Conservation (phyloP, 2,113 vertebrate genomes). For the Kryptolebias marmoratus region DNA sequence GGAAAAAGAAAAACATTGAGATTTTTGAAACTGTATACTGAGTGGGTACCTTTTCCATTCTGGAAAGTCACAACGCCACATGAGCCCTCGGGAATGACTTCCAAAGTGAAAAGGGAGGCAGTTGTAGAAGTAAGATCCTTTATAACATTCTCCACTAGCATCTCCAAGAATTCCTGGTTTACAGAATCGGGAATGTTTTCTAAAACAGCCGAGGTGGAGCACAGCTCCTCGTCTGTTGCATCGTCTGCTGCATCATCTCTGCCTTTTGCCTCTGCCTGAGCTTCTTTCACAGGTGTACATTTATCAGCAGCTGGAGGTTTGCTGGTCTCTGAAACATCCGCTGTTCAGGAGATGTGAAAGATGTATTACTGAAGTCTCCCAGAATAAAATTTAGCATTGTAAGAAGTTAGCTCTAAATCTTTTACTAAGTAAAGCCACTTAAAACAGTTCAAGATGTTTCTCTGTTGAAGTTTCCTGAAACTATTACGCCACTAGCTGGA, state of each 20-base stretch:
- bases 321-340: background rate
- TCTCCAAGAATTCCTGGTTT: conserved; percentile 61
- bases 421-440: too few species aligned
- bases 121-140: conserved; percentile 54
- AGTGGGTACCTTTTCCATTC: conserved; percentile 74
- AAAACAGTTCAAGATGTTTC: too few species aligned
- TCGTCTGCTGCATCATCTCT: background rate
- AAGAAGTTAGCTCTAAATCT: too few species aligned
- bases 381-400: too few species aligned
- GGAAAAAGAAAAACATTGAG: too few species aligned
- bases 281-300: background rate
- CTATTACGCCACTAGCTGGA: too few species aligned
- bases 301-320: background rate
- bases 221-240: conserved; percentile 8
- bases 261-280: background rate
- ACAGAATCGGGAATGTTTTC: conserved; percentile 75
- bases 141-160: conserved; percentile 85
- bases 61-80: conserved; percentile 83
- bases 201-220: conserved; percentile 69
- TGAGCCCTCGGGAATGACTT: conserved; percentile 78
- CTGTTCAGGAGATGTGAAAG: conserved; percentile 21
- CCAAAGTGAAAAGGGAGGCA: conserved; percentile 75
- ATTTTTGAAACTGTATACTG: background rate
- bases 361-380: background rate
- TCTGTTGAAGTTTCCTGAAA: too few species aligned